Evolutionary conservation across 2,888 invertebrate species (phyloP).

Genomic region (Latrodectus hesperus): DNA sequence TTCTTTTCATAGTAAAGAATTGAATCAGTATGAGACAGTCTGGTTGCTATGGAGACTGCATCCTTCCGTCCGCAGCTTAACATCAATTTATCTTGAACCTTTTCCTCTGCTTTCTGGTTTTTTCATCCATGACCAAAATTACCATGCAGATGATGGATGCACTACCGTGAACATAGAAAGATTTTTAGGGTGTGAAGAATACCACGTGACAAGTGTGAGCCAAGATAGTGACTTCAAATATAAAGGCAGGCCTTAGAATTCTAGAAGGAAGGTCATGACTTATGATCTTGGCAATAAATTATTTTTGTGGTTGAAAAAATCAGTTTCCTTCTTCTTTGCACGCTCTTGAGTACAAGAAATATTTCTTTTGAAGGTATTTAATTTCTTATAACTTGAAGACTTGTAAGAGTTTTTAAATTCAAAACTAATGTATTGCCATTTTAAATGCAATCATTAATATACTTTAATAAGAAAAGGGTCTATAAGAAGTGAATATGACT

Average conservation of each 20-base stretch:
- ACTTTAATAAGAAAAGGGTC: too few species aligned
- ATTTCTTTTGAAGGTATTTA: too few species aligned
- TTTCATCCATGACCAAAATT: constrained; percentile 45
- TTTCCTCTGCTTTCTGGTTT: constrained; percentile 38
- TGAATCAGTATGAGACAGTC: background rate
- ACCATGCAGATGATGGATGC: constrained; percentile 55
- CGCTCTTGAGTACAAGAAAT: too few species aligned
- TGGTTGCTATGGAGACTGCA: constrained; percentile 36
- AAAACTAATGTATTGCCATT: too few species aligned
- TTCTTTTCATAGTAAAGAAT: background rate
- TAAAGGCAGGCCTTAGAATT: constrained; percentile 12
- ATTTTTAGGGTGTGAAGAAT: constrained; percentile 6
- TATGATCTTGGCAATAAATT: too few species aligned
- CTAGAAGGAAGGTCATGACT: constrained; percentile 16
- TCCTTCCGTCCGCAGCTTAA: constrained; percentile 29
- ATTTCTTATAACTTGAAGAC: too few species aligned
- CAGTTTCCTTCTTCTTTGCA: too few species aligned
- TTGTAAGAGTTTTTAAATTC: too few species aligned
- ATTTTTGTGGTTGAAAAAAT: too few species aligned
- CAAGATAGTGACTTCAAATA: constrained; percentile 18
- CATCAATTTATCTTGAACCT: constrained; percentile 53
- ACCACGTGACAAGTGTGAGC: background rate
- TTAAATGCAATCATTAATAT: too few species aligned
- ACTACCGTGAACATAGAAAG: constrained; percentile 30
- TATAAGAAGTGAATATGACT: too few species aligned